A percentile compares a stretch with the other conserved stretches of the same genome.
These are phyloP conservation scores for Nesoenas mayeri DNA, from an alignment of 2,113 vertebrate species.

Conservation along the genomic window DNA sequence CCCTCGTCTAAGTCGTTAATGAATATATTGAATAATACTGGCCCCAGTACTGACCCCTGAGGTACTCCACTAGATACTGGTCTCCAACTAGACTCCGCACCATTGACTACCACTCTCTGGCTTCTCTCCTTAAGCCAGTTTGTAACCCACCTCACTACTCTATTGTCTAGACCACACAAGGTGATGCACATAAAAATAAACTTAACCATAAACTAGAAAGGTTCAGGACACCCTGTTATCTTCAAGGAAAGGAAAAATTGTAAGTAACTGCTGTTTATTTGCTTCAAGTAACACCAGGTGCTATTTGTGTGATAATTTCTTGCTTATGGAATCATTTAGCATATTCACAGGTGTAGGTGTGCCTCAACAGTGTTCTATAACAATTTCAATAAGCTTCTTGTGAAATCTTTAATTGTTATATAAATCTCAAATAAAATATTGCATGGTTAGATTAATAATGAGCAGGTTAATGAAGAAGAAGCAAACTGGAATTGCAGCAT, in stretches of 20 bases:
- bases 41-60: no score
- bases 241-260: not conserved
- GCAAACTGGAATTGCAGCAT: not conserved
- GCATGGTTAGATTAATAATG: not conserved
- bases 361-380: not conserved
- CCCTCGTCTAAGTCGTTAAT: no score
- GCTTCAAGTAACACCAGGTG: not conserved
- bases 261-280: not conserved
- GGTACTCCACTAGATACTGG: no score
- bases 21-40: no score
- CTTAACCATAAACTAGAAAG: not conserved
- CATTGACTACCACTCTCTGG: no score
- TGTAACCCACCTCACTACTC: no score
- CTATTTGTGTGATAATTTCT: not conserved
- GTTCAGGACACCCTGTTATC: not conserved
- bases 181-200: not conserved
- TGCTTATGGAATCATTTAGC: not conserved
- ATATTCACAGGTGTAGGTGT: not conserved
- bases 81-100: no score
- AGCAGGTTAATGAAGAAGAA: not conserved
- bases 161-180: no score
- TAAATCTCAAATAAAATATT: not conserved
- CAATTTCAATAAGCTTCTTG: not conserved
- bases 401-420: not conserved
- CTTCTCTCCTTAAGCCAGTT: no score